Percentiles rank a stretch among this genome's conserved stretches.
phyloP scores from a whole-genome alignment of 2,113 vertebrate species.

The Chamaetylas fuelleborni region DNA sequence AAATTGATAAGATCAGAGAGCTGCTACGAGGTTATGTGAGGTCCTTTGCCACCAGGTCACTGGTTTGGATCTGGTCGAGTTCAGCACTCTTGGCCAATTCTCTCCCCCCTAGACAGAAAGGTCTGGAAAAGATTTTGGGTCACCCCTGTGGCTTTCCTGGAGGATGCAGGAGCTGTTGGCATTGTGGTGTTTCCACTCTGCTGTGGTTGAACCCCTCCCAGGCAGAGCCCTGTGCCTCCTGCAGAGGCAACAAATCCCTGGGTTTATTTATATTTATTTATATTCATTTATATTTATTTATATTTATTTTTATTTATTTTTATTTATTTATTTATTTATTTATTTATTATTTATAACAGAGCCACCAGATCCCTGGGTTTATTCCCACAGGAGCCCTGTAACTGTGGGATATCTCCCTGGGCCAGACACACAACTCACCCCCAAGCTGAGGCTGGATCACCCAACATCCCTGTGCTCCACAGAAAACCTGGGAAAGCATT shows the following conservation, averaged over 20 bases:
- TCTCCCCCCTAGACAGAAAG: not conserved
- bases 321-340: too few relatives aligned
- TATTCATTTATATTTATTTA: too few relatives aligned
- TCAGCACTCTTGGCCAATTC: not conserved
- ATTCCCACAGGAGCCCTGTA: too few relatives aligned
- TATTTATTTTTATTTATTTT: too few relatives aligned
- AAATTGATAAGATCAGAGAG: slow-evolving; percentile 36
- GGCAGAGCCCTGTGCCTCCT: not conserved
- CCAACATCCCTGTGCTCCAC: not conserved
- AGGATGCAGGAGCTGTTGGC: not conserved
- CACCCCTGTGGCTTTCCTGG: not conserved
- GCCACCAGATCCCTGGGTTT: too few relatives aligned
- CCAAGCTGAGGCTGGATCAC: not conserved
- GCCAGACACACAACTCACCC: too few relatives aligned
- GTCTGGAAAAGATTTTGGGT: not conserved
- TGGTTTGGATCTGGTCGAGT: not conserved
- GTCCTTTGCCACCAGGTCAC: slow-evolving; percentile 19
- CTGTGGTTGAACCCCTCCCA: not conserved
- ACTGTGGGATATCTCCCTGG: too few relatives aligned
- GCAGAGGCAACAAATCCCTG: not conserved
- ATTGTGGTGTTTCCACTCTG: not conserved
- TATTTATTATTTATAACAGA: too few relatives aligned
- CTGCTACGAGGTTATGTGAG: slow-evolving; percentile 14
- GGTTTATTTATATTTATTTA: too few relatives aligned
- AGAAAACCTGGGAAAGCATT: not conserved